These are phyloP conservation scores for Chroicocephalus ridibundus DNA, from an alignment of 2,113 vertebrate genomes.

Conservation along the genomic window DNA sequence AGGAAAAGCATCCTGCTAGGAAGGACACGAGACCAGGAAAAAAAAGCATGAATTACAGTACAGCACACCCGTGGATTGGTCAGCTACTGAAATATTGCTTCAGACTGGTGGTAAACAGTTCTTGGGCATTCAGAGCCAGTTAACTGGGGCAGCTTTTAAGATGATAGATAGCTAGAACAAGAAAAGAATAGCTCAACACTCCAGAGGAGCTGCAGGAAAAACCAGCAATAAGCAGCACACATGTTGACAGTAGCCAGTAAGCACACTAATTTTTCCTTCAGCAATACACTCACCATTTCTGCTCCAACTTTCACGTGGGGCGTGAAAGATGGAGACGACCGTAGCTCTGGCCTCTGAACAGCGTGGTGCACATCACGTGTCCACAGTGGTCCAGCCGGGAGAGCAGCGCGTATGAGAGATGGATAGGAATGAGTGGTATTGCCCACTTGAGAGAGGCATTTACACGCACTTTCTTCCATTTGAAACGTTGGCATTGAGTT, in stretches of 20 bases:
- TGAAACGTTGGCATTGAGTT: neutral
- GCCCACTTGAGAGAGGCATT: neutral
- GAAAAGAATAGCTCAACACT: neutral
- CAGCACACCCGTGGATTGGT: neutral
- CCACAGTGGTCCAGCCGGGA: neutral
- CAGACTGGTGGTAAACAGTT: neutral
- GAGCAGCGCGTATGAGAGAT: neutral
- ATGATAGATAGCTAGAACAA: neutral
- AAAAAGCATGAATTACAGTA: neutral
- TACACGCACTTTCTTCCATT: neutral
- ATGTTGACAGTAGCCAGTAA: neutral
- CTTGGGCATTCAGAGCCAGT: neutral
- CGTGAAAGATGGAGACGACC: constrained; percentile 76
- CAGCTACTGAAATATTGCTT: neutral
- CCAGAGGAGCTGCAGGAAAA: neutral
- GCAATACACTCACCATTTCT: constrained; percentile 28
- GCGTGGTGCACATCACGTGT: rapidly evolving
- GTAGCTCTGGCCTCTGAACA: constrained; percentile 35
- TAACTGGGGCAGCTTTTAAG: neutral
- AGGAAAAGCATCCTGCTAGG: neutral
- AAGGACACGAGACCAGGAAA: neutral
- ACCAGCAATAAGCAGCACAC: neutral
- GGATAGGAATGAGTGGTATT: neutral
- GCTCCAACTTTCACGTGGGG: neutral
- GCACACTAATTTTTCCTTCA: neutral